A percentile compares a stretch with the other conserved stretches of the same genome.
These are phyloP conservation scores for Diogma glabrata DNA, from an alignment of 2,888 invertebrate species.

Conservation along the genomic window DNA sequence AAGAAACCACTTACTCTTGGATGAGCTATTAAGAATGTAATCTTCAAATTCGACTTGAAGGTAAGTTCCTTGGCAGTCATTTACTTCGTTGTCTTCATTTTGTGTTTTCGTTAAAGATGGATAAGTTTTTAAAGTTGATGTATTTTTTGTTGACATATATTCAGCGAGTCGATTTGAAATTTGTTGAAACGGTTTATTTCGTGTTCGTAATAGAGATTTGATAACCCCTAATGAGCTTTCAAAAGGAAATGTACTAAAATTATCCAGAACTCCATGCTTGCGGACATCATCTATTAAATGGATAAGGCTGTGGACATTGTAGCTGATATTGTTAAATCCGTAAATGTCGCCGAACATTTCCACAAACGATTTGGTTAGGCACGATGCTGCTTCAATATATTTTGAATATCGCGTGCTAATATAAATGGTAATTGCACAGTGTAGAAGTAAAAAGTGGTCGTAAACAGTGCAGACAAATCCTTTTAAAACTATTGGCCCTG, in stretches of 20 bases:
- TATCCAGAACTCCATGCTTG: background rate
- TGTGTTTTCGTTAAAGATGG: background rate
- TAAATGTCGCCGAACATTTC: too few species aligned
- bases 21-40: too few species aligned
- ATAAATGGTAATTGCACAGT: background rate
- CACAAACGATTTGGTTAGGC: background rate
- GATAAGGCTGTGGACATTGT: constrained; percentile 2
- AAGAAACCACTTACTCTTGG: too few species aligned
- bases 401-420: background rate
- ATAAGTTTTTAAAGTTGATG: background rate
- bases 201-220: too few species aligned
- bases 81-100: too few species aligned
- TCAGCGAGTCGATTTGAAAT: background rate
- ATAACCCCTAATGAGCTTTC: too few species aligned
- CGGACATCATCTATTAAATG: constrained; percentile 6
- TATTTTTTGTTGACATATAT: background rate
- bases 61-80: too few species aligned
- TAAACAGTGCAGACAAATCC: background rate
- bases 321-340: constrained; percentile 5
- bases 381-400: background rate
- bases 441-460: background rate
- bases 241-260: too few species aligned
- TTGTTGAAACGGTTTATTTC: background rate
- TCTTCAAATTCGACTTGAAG: too few species aligned
- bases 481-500: background rate